phyloP scores from a whole-genome alignment of 2,113 vertebrate species.

The Ophiodon elongatus region DNA sequence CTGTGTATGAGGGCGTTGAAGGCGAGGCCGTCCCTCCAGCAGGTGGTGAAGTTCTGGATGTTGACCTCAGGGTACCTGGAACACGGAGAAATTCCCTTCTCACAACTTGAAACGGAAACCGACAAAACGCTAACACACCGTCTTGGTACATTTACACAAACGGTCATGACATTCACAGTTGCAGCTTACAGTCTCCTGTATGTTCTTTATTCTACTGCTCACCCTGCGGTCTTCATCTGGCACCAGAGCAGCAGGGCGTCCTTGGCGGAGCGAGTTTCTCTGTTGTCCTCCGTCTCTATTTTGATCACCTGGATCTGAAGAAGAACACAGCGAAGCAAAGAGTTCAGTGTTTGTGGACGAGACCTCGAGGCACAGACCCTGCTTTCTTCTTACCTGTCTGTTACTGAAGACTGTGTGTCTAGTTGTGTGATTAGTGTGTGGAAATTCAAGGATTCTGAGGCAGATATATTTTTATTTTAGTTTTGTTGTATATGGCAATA shows the following conservation, averaged over 20 bases:
- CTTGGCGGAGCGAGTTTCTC: conserved; percentile 95
- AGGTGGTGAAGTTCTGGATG: conserved; percentile 97
- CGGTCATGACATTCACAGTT: not conserved
- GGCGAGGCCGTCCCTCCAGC: conserved; percentile 95
- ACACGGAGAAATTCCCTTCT: not conserved
- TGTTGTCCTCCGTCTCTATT: conserved; percentile 95
- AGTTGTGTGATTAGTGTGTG: not conserved
- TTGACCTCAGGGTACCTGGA: conserved; percentile 94
- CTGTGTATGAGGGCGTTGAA: conserved; percentile 97
- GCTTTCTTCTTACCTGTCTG: not conserved
- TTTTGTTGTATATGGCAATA: not conserved
- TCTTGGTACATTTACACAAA: not conserved
- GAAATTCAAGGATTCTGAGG: not conserved
- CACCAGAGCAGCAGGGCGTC: conserved; percentile 96
- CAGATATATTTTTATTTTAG: not conserved
- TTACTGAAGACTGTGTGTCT: not conserved
- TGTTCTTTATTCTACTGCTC: conserved; percentile 52
- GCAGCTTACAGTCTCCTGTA: not conserved
- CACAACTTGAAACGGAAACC: not conserved
- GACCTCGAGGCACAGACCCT: not conserved
- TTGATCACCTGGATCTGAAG: conserved; percentile 95
- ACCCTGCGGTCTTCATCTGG: conserved; percentile 97
- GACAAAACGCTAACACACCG: not conserved
- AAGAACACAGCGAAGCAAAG: not conserved
- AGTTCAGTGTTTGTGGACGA: not conserved